Evolutionary conservation across 1,140 invertebrate species (phyloP), one percentile per base, ranked within the genome.

Genomic region (Ruditapes philippinarum): DNA sequence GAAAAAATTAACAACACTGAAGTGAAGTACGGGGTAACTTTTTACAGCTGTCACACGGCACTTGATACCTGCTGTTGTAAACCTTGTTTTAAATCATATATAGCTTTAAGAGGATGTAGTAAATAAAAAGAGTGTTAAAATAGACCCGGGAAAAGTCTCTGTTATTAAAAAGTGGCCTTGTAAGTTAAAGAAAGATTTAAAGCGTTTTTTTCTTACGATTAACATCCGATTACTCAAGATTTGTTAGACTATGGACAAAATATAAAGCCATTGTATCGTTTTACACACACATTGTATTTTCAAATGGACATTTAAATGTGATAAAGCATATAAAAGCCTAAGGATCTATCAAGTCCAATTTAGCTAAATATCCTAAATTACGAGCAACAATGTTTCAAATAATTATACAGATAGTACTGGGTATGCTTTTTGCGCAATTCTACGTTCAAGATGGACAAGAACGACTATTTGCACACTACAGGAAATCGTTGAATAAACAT

Each of bases 371-470:
- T 22, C 65, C 65, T 33, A 68, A 33, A 68, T 5, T 68, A 36
- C 14, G 65, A 7, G 11, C 4, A 25, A 17, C 28, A 3, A 22
- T 33, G 12, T 33, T 91, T 38, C 19, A 93, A 19, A 88, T n/a
- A n/a, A n/a, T n/a, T n/a, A 92, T 28, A 91, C 88, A 28, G 92
- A 93, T 74, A 90, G 84, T 25, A 82, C 83, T 33, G 89, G 91
- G 38, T 7, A 68, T 28, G 93, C 86, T 17, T 36, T 94, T 14
- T 93, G 92, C 28, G 91, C 91, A 0, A 91, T 92, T 0, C 88
- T 95, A 95, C 80, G 65, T 78, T 28, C 74, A 92, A 49, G 90
- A 91, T 17, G 88, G 91, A 54, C n/a, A 62, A 22, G 91, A 91
- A 60, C n/a, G 70, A 17, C 79, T 90, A 0, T 83, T 93, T 9